Base-by-base conservation (phyloP, 2,888 invertebrate genomes). In the Sphaerophoria rueppellii region DNA sequence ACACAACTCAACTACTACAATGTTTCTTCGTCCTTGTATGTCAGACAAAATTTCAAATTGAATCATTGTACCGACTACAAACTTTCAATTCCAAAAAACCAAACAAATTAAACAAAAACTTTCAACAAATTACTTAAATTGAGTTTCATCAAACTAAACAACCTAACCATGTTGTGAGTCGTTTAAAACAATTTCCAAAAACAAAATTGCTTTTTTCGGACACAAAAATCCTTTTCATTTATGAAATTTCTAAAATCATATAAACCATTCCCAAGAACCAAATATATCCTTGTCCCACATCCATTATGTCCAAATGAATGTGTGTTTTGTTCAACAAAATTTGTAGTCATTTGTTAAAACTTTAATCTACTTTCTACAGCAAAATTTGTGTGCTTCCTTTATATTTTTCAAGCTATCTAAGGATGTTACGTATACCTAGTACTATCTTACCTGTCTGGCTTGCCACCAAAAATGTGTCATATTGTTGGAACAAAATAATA, bases 401-500 rank as follows among this genome's bases (percentile, higher is more conserved):
- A 6, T 40, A 40, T 7, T 24, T 24, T 24, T 24, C 40, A 40
- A 40, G 12, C 43, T 43, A 43, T 43, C 43, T 43, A 24, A 24
- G 24, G 24, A 24, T 24, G 24, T 24, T 24, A 24, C 24, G 24
- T 24, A 24, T 24, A 24, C 24, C 24, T 1, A 24, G 43, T 43
- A 11, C 9, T 40, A 40, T 9, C 4, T 6, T 50, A 65, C 34
- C 58, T 48, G 60, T 73, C 63, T 82, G 82, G 78, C 70, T 71
- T 43, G 67, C 74, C 71, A 83, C 74, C 79, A 74, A 83, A 75
- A 83, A 79, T 67, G 54, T 67, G 58, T 78, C 61, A 70, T 40
- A 63, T 54, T 35, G 50, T 65, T 50, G 65, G 12, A 65, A 65
- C 35, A 12, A 57, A 57, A 70, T 50, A 57, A 70, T 70, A 57